Conservation (phyloP, 1,140 invertebrate species). For the Aphelenchoides fujianensis region DNA sequence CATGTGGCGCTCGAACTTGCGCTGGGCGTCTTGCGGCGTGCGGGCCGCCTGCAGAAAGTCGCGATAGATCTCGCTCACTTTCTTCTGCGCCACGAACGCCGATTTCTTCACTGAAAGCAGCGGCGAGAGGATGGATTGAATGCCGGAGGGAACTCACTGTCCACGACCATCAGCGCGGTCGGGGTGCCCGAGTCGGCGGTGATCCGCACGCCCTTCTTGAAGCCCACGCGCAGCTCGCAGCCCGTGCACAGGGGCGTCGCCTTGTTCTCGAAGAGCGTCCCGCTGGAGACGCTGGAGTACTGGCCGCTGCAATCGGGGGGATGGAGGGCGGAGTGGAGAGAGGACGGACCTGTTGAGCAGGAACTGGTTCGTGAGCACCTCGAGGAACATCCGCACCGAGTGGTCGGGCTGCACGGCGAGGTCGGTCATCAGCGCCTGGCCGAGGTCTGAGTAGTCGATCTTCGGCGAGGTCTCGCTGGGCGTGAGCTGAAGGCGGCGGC, state of each 20-base stretch:
- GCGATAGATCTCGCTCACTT: neutral
- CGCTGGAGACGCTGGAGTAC: neutral
- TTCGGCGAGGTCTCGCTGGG: slow-evolving; percentile 12
- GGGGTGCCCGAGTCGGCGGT: slow-evolving; percentile 18
- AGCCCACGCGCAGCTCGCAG: slow-evolving; percentile 19
- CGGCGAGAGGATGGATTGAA: no score
- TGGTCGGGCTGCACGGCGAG: slow-evolving; percentile 3
- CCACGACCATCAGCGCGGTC: slow-evolving; percentile 16
- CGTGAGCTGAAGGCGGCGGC: slow-evolving; percentile 10
- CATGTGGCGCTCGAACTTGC: slow-evolving; percentile 7
- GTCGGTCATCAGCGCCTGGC: neutral
- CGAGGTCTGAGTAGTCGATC: slow-evolving; percentile 20
- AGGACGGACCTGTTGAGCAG: slow-evolving; percentile 15
- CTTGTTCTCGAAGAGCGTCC: slow-evolving; percentile 28
- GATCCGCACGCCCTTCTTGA: slow-evolving; percentile 26
- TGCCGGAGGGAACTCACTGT: no score
- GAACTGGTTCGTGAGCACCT: slow-evolving; percentile 20
- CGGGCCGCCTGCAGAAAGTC: neutral
- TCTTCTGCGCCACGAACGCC: slow-evolving; percentile 1
- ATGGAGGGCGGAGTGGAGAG: no score
- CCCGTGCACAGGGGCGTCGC: slow-evolving; percentile 7
- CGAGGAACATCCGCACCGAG: neutral
- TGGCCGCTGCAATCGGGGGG: neutral
- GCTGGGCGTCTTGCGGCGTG: neutral
- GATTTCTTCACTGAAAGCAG: slow-evolving; percentile 6